These are phyloP conservation scores for Lemur catta DNA, from an alignment of 2,797 vertebrate genomes.

Conservation along the genomic window DNA sequence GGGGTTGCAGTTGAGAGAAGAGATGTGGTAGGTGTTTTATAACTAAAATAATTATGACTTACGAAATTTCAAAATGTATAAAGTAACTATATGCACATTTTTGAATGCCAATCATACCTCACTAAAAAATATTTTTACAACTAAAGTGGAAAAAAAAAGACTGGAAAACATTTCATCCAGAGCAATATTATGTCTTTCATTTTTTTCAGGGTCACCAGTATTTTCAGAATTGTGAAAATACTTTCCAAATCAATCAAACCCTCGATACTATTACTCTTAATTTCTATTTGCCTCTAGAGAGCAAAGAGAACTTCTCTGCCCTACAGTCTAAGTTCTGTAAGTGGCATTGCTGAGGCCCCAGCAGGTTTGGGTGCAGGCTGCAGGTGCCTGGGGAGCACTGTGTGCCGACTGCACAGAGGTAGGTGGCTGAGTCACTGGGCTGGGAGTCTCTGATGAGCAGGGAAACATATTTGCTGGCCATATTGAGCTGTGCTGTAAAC, in stretches of 20 bases:
- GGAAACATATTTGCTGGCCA: not conserved
- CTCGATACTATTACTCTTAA: not conserved
- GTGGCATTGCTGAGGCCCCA: not conserved
- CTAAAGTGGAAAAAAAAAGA: not conserved
- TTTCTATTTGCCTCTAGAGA: not conserved
- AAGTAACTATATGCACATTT: not conserved
- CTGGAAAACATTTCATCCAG: not conserved
- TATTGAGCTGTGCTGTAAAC: not conserved
- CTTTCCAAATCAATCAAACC: not conserved
- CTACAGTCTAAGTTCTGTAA: not conserved
- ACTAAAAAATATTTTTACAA: not conserved
- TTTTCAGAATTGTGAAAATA: not conserved
- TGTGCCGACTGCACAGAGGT: conserved; percentile 59
- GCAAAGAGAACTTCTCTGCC: not conserved
- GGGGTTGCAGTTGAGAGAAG: not conserved
- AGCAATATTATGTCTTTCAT: not conserved
- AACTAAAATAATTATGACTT: not conserved
- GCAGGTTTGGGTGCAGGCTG: not conserved
- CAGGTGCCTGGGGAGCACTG: not conserved
- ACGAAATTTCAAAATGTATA: not conserved
- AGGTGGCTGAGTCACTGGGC: conserved; percentile 48
- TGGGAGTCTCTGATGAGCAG: not conserved
- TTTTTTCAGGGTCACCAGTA: not conserved
- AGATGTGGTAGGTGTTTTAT: not conserved
- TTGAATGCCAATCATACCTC: not conserved